phyloP scores from a whole-genome alignment of 2,888 invertebrate genomes.

The Dynastes grantii region DNA sequence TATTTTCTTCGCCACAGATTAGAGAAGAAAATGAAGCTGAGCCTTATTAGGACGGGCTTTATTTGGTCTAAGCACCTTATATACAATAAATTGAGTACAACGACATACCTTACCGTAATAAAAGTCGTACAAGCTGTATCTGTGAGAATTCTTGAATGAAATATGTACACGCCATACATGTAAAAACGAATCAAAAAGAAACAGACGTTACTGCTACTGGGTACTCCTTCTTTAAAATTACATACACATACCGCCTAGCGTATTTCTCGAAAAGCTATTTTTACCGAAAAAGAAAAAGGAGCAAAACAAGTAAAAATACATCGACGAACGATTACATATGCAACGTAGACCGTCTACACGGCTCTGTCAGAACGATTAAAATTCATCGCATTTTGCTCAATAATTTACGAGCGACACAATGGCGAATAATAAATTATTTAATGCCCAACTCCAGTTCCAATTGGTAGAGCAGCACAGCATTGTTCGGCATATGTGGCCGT shows the following conservation, averaged over 20 bases:
- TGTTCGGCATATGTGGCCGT: slow-evolving; percentile 26
- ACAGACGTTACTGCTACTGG: not conserved
- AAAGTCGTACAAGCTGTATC: too few species aligned
- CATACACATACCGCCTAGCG: not conserved
- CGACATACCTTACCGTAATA: too few species aligned
- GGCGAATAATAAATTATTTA: slow-evolving; percentile 46
- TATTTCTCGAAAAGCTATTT: slow-evolving; percentile 32
- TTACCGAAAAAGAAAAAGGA: slow-evolving; percentile 33
- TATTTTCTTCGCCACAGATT: too few species aligned
- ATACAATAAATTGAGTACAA: too few species aligned
- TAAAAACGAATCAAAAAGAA: not conserved
- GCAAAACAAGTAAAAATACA: slow-evolving; percentile 36
- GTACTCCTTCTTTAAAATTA: not conserved
- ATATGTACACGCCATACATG: not conserved
- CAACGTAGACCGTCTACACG: slow-evolving; percentile 28
- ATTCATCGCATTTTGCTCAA: slow-evolving; percentile 43
- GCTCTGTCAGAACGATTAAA: slow-evolving; percentile 37
- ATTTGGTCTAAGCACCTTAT: too few species aligned
- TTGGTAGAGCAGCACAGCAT: slow-evolving; percentile 14
- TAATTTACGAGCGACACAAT: slow-evolving; percentile 46
- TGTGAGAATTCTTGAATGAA: slow-evolving; percentile 3
- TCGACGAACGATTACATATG: slow-evolving; percentile 41
- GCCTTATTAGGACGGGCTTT: too few species aligned
- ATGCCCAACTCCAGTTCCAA: slow-evolving; percentile 35
- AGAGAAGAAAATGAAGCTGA: too few species aligned